Conservation (phyloP, 2,113 vertebrate species). For the Columba livia region DNA sequence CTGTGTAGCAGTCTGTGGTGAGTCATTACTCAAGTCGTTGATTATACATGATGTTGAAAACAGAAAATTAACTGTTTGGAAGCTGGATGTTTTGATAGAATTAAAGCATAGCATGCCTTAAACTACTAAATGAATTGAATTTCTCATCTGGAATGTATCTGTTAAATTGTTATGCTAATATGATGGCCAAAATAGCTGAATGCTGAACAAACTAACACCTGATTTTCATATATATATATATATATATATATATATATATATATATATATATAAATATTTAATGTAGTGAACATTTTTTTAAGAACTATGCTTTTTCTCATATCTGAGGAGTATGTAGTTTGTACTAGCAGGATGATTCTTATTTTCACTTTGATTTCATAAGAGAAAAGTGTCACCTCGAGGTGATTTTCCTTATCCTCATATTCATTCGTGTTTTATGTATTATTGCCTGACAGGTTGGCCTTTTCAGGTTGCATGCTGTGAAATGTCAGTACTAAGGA, state of each 20-base stretch:
- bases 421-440: neutral
- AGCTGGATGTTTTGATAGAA: neutral
- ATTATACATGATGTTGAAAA: neutral
- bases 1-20: neutral
- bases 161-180: neutral
- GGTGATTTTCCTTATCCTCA: neutral
- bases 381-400: neutral
- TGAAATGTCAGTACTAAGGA: neutral
- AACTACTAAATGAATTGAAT: neutral
- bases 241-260: no score
- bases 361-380: neutral
- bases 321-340: neutral
- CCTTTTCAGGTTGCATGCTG: neutral
- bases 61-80: neutral
- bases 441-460: neutral
- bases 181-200: neutral
- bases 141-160: neutral
- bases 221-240: neutral
- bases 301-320: neutral
- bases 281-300: neutral
- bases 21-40: neutral
- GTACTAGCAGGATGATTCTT: neutral
- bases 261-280: neutral
- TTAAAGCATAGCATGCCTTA: neutral
- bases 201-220: neutral